Evolutionary conservation across 2,888 invertebrate species (phyloP).

Genomic region (Ochropacha duplaris): DNA sequence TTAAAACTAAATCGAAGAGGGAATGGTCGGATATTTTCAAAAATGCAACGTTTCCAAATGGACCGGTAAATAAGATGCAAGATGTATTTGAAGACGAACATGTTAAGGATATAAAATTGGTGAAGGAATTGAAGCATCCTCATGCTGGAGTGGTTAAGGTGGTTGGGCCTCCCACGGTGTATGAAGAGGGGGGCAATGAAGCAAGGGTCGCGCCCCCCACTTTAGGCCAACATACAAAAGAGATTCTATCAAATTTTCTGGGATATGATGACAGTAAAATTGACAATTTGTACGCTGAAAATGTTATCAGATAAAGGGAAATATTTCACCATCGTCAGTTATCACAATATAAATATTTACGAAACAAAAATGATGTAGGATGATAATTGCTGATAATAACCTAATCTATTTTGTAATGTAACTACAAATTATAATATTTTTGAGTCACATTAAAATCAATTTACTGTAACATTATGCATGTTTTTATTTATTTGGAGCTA

Average conservation of each 20-base stretch:
- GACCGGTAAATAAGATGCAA: conserved; percentile 93
- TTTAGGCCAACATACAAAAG: conserved; percentile 93
- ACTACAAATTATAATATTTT: neutral
- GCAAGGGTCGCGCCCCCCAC: conserved; percentile 90
- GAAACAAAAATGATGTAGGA: conserved; percentile 2
- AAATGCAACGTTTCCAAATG: conserved; percentile 91
- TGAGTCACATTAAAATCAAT: neutral
- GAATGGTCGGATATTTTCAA: conserved; percentile 90
- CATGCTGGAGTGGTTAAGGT: conserved; percentile 87
- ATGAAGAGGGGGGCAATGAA: conserved; percentile 87
- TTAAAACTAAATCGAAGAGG: conserved; percentile 85
- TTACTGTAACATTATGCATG: neutral
- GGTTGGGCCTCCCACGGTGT: conserved; percentile 94
- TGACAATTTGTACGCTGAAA: conserved; percentile 75
- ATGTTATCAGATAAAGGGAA: conserved; percentile 48
- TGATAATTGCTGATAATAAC: too few species aligned
- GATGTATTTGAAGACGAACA: conserved; percentile 96
- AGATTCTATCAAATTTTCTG: conserved; percentile 87
- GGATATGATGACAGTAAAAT: conserved; percentile 85
- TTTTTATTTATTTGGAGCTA: too few species aligned
- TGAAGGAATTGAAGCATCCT: conserved; percentile 88
- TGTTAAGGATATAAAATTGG: conserved; percentile 87
- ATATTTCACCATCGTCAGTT: neutral
- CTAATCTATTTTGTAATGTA: neutral
- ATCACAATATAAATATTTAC: conserved; percentile 4